These are phyloP conservation scores for Troides aeacus DNA, from an alignment of 2,888 invertebrate genomes.

Conservation along the genomic window DNA sequence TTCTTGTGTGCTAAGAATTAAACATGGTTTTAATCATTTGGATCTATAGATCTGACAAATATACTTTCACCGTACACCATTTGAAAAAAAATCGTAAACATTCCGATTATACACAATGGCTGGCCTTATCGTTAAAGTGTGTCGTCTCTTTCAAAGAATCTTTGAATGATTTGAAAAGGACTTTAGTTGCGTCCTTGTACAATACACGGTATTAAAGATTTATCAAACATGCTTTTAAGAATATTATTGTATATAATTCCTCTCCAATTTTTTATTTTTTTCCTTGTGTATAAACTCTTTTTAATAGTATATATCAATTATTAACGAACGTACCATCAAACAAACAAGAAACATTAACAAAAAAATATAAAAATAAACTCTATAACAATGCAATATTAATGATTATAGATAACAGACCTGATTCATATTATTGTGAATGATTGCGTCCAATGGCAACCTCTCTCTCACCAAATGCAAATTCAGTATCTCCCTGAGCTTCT, in stretches of 20 bases:
- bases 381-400: constrained; percentile 23
- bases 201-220: not conserved
- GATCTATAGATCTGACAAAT: too few species aligned
- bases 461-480: constrained; percentile 90
- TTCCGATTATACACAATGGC: not conserved
- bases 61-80: too few species aligned
- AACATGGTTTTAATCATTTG: too few species aligned
- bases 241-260: too few species aligned
- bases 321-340: too few species aligned
- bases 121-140: not conserved
- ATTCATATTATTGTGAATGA: constrained; percentile 84
- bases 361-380: not conserved
- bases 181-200: not conserved
- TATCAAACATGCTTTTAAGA: not conserved
- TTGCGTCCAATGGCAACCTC: constrained; percentile 86
- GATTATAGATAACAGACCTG: constrained; percentile 74
- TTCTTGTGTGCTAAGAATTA: too few species aligned
- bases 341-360: too few species aligned
- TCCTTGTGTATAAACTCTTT: too few species aligned
- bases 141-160: not conserved
- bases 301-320: too few species aligned
- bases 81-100: not conserved
- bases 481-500: constrained; percentile 87
- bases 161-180: not conserved
- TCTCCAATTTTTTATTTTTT: too few species aligned